Conservation (phyloP, 2,113 vertebrate species). For the Scalopus aquaticus region DNA sequence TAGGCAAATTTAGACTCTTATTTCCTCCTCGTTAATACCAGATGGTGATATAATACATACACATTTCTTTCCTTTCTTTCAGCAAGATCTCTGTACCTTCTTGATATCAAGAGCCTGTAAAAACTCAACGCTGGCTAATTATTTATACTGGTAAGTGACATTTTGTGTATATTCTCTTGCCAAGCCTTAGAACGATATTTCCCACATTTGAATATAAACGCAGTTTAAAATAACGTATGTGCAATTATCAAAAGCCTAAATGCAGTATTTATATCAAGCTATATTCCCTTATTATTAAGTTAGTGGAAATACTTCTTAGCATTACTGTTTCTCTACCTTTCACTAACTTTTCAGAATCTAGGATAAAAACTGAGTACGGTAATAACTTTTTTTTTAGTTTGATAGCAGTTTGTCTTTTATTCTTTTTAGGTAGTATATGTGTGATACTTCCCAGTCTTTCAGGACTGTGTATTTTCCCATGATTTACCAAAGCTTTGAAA, state of each 20-base stretch:
- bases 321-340: background rate
- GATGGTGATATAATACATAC: background rate
- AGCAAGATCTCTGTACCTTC: constrained; percentile 99
- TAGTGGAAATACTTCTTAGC: background rate
- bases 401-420: background rate
- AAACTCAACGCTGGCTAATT: constrained; percentile 98
- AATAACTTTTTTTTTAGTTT: background rate
- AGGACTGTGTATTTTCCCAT: background rate
- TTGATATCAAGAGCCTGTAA: constrained; percentile 98
- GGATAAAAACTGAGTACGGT: background rate
- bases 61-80: constrained; percentile 54
- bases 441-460: background rate
- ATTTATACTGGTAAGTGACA: constrained; percentile 96
- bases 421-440: background rate
- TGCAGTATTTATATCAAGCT: background rate
- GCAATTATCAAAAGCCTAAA: background rate
- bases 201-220: background rate
- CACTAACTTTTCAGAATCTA: background rate
- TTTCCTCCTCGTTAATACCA: background rate
- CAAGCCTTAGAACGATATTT: background rate
- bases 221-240: background rate
- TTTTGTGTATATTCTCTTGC: constrained; percentile 32
- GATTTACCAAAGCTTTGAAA: background rate
- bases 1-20: background rate
- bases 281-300: background rate